Conservation (phyloP, 2,797 vertebrate species). For the Muscicapa comitata region DNA sequence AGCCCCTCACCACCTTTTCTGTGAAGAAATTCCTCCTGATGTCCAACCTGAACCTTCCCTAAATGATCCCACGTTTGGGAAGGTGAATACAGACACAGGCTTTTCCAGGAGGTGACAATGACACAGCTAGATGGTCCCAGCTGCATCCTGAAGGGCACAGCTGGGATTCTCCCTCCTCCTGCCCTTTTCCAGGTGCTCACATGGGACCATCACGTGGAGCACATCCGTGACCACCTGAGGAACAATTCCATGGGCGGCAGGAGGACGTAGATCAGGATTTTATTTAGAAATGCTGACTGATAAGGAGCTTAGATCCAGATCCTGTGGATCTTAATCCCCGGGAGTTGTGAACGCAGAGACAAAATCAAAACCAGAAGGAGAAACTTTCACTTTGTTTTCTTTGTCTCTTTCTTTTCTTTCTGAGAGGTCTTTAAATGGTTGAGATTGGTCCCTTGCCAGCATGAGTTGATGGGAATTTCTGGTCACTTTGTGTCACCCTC, state of each 20-base stretch:
- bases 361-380: rapidly evolving
- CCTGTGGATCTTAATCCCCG: neutral
- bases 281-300: constrained; percentile 8
- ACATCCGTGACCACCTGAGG: neutral
- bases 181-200: neutral
- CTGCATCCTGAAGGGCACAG: neutral
- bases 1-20: neutral
- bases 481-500: neutral
- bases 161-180: neutral
- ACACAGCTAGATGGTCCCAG: rapidly evolving
- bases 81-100: neutral
- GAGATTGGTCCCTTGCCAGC: neutral
- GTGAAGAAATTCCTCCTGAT: neutral
- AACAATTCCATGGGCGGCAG: neutral
- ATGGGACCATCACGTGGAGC: neutral
- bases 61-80: neutral
- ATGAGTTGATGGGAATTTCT: rapidly evolving
- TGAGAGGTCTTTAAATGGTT: neutral
- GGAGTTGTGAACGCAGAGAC: rapidly evolving
- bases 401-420: neutral
- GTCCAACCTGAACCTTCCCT: neutral
- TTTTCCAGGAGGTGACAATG: neutral
- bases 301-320: constrained; percentile 28
- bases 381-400: neutral
- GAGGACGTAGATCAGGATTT: neutral